A percentile compares a stretch with the other conserved stretches of the same genome.
Conservation (phyloP, 1,140 invertebrate species). For the Rhagoletis zephyria region DNA sequence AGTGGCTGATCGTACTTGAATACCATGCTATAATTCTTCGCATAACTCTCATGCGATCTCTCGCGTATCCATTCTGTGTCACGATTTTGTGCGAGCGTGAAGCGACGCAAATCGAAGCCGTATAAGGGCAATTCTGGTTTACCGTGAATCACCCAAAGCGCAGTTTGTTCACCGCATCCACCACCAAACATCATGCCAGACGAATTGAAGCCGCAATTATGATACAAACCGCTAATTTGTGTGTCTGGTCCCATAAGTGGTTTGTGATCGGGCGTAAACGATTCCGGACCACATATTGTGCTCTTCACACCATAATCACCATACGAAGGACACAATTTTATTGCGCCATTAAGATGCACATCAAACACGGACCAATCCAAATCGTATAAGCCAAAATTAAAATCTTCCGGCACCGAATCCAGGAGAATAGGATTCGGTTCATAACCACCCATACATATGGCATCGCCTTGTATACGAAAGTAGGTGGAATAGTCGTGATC, state of each 20-base stretch:
- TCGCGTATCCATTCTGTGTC: slow-evolving; percentile 84
- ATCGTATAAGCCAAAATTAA: slow-evolving; percentile 88
- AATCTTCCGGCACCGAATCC: slow-evolving; percentile 83
- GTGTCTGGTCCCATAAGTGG: slow-evolving; percentile 79
- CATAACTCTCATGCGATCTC: slow-evolving; percentile 89
- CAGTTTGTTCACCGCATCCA: slow-evolving; percentile 87
- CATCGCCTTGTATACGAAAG: slow-evolving; percentile 86
- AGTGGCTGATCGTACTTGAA: slow-evolving; percentile 89
- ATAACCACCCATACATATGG: slow-evolving; percentile 88
- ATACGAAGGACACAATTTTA: slow-evolving; percentile 82
- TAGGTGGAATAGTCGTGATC: slow-evolving; percentile 90
- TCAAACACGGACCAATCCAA: slow-evolving; percentile 89
- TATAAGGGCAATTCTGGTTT: slow-evolving; percentile 89
- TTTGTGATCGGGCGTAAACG: slow-evolving; percentile 92
- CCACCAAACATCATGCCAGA: slow-evolving; percentile 92
- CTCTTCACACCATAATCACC: slow-evolving; percentile 85
- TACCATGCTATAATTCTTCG: slow-evolving; percentile 87
- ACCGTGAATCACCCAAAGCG: slow-evolving; percentile 87
- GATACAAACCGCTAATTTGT: slow-evolving; percentile 77
- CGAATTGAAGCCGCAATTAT: slow-evolving; percentile 90
- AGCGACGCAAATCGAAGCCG: slow-evolving; percentile 86
- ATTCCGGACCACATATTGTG: slow-evolving; percentile 88
- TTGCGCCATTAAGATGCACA: slow-evolving; percentile 81
- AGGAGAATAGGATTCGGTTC: slow-evolving; percentile 87
- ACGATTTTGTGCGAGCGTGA: slow-evolving; percentile 80